These are phyloP conservation scores for Hippocampus mohnikei DNA, from an alignment of 2,113 vertebrate species.

Conservation along the genomic window DNA sequence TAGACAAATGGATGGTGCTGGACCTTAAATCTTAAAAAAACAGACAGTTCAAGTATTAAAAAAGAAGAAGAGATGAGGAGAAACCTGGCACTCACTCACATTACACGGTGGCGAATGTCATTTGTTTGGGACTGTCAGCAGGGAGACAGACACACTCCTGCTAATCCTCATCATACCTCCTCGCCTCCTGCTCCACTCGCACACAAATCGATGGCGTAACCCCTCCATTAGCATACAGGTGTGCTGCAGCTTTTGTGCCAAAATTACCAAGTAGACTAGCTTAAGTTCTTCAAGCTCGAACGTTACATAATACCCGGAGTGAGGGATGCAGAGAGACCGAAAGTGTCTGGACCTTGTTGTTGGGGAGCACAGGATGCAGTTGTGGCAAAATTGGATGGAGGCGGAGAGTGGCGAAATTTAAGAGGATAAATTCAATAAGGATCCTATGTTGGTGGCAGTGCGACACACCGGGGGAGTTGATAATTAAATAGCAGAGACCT, in stretches of 20 bases:
- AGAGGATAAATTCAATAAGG: constrained; percentile 35
- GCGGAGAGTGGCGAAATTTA: constrained; percentile 10
- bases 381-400: constrained; percentile 2
- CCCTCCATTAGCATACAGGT: constrained; percentile 65
- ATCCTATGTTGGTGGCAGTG: constrained; percentile 10
- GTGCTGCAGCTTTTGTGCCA: constrained; percentile 36
- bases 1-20: background rate
- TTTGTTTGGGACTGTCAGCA: constrained; percentile 63
- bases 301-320: constrained; percentile 50
- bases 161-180: constrained; percentile 39
- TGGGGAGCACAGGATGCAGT: constrained; percentile 31
- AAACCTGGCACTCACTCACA: constrained; percentile 66
- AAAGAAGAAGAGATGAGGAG: constrained; percentile 54
- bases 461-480: constrained; percentile 17
- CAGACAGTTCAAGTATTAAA: constrained; percentile 27
- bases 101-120: constrained; percentile 62
- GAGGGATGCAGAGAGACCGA: constrained; percentile 24
- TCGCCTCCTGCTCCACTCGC: constrained; percentile 22
- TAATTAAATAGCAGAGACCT: constrained; percentile 43
- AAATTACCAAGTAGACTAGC: constrained; percentile 31
- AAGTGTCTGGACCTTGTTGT: constrained; percentile 29
- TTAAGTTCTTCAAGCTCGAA: constrained; percentile 35
- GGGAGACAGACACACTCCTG: constrained; percentile 51
- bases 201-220: constrained; percentile 42
- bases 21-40: too few species aligned